A percentile compares a stretch with the other conserved stretches of the same genome.
These are phyloP conservation scores for Sweltsa coloradensis DNA, from an alignment of 1,140 invertebrate genomes.

Conservation along the genomic window DNA sequence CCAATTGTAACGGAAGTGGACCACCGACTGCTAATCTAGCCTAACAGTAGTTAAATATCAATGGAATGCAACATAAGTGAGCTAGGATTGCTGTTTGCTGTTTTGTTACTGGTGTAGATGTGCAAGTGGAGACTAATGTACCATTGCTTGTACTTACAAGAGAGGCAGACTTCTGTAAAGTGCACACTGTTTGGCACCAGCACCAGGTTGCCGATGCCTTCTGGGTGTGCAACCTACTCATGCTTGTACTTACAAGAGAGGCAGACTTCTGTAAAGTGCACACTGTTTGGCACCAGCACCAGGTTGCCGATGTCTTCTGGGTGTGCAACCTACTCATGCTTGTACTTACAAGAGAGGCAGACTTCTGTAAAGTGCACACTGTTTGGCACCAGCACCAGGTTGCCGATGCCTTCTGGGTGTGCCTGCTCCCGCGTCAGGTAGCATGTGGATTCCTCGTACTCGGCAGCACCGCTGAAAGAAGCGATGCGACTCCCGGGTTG, in stretches of 20 bases:
- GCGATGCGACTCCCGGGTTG: conserved; percentile 73
- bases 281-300: conserved; percentile 71
- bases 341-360: conserved; percentile 69
- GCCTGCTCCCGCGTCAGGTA: conserved; percentile 73
- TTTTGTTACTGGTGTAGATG: no score
- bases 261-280: conserved; percentile 83
- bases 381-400: conserved; percentile 70
- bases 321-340: no score
- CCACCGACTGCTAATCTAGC: no score
- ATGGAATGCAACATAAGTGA: no score
- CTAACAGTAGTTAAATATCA: no score
- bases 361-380: conserved; percentile 83
- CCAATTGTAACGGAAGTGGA: no score
- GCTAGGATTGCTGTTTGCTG: no score
- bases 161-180: conserved; percentile 79
- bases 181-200: conserved; percentile 75
- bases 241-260: conserved; percentile 70
- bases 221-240: conserved; percentile 66
- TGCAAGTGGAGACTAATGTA: no score
- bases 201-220: conserved; percentile 75
- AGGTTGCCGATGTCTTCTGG: conserved; percentile 77
- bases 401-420: conserved; percentile 73
- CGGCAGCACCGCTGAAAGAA: conserved; percentile 63
- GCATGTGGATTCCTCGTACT: conserved; percentile 85
- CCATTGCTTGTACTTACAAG: conserved; percentile 60